A percentile compares a stretch with the other conserved stretches of the same genome.
Conservation (phyloP, 2,888 invertebrate genomes). For the Cerastis rubricosa region DNA sequence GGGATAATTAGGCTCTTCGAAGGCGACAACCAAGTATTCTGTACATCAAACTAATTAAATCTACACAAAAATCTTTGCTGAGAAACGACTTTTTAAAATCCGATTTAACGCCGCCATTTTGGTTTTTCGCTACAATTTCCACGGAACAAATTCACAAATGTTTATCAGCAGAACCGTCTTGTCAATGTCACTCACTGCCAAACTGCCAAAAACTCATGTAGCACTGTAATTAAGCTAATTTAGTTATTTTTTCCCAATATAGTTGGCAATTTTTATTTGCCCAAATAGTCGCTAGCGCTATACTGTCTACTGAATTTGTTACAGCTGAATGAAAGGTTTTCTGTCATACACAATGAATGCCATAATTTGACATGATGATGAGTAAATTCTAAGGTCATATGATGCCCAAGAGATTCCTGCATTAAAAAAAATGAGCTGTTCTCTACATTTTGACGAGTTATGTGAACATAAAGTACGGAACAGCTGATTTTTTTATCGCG, state of each 20-base stretch:
- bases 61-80: too few species aligned
- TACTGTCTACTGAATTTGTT: conserved; percentile 13
- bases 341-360: neutral
- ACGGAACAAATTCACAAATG: neutral
- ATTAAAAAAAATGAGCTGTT: too few species aligned
- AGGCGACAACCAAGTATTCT: too few species aligned
- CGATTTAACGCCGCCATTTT: neutral
- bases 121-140: neutral
- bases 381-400: neutral
- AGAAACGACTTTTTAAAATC: too few species aligned
- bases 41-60: too few species aligned
- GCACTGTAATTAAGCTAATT: neutral
- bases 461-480: too few species aligned
- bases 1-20: neutral
- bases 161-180: neutral
- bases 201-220: neutral
- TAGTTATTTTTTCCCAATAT: neutral
- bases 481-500: too few species aligned
- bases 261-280: too few species aligned
- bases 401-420: too few species aligned
- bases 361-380: conserved; percentile 10
- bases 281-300: too few species aligned
- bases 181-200: neutral
- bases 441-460: too few species aligned
- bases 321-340: neutral